Evolutionary conservation across 2,888 invertebrate species (phyloP), one percentile per base, ranked within the genome.

Genomic region (Agriopis marginaria): DNA sequence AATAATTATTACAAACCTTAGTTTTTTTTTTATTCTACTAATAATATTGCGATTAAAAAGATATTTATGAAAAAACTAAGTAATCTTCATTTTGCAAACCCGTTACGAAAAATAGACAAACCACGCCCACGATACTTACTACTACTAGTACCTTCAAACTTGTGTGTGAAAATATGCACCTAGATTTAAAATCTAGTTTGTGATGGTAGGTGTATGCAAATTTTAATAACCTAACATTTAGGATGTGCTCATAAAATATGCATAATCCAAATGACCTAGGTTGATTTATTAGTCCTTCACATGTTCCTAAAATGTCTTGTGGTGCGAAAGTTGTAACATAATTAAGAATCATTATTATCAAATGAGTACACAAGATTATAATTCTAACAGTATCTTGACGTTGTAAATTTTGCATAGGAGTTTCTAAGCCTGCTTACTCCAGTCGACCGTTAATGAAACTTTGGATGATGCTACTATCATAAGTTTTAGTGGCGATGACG

Each of bases 151-250:
- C 10, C 42, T 51, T 3, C 42, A 58, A 11, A 53, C 3, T 14
- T 42, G 53, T 44, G 47, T 64, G 55, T 61, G 63, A 62, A 65
- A 67, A 67, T 44, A 68, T 49, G 51, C 55, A 53, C 56, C 64
- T 69, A 69, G 17, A 61, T 69, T 51, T 12, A 14, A 62, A 69
- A 61, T 56, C 45, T 56, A 56, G 44, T 42, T 56, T 10, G 10
- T 42, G n/a, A 56, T 39, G 40, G 70, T 70, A 53, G 54, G 62
- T 55, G 54, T 60, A 70, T 70, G 70, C 50, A 66, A 54, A 70
- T 65, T 64, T 50, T 51, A 61, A 40, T 68, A 67, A 63, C 59
- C 53, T 70, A 54, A 60, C 70, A 63, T 66, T 66, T 63, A 59
- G 39, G 47, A 66, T 70, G 63, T 63, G 66, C 61, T 58, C 55